Evolutionary conservation across 2,113 vertebrate genomes (phyloP).

Genomic region (Callocephalon fimbriatum): DNA sequence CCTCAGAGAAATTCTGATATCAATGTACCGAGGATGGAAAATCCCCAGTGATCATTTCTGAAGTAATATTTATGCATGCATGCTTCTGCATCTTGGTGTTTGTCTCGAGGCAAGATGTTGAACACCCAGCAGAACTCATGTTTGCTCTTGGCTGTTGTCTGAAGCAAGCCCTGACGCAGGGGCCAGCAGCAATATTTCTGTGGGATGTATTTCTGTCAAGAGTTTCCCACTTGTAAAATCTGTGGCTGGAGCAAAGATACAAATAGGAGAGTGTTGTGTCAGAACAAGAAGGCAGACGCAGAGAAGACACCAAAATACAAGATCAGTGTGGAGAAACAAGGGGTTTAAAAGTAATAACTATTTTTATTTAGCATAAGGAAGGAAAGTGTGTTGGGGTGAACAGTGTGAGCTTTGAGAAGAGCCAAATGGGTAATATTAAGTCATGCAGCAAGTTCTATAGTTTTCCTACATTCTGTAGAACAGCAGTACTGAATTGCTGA

Average conservation of each 20-base stretch:
- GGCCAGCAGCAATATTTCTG: background rate
- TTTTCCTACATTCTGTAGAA: background rate
- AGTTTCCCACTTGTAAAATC: background rate
- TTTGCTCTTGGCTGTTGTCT: background rate
- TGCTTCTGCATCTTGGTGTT: background rate
- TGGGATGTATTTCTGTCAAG: background rate
- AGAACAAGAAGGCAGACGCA: background rate
- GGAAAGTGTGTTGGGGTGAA: background rate
- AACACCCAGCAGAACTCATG: background rate
- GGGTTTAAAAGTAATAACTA: background rate
- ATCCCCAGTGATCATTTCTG: background rate
- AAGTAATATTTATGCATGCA: background rate
- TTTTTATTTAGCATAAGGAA: background rate
- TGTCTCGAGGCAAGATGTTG: background rate
- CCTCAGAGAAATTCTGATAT: background rate
- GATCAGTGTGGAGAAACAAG: background rate
- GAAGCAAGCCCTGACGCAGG: background rate
- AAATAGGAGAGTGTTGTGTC: background rate
- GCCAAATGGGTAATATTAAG: background rate
- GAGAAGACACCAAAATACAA: background rate
- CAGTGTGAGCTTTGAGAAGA: accelerated
- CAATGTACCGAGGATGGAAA: background rate
- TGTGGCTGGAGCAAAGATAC: background rate
- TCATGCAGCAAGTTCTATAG: accelerated
- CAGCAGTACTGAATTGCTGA: background rate